Percentiles rank a stretch among this genome's conserved stretches.
Conservation (phyloP, 2,113 vertebrate genomes). For the Halichoerus grypus region DNA sequence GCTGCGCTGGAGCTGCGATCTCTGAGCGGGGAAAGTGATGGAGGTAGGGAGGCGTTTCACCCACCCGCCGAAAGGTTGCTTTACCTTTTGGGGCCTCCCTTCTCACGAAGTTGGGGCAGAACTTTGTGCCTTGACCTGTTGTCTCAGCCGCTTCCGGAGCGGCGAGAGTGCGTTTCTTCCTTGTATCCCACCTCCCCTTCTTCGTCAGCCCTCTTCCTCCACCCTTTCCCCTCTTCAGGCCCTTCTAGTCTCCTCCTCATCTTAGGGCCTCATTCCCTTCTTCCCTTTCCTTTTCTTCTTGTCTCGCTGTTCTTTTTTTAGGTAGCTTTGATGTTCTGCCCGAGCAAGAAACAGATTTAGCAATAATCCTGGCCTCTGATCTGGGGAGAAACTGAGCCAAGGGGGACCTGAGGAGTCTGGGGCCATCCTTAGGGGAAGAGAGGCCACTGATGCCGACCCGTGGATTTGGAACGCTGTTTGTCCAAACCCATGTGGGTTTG, state of each 20-base stretch:
- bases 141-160: not conserved
- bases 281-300: not conserved
- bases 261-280: not conserved
- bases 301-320: not conserved
- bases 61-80: not conserved
- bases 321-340: not conserved
- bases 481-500: not conserved
- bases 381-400: not conserved
- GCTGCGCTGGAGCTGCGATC: not conserved
- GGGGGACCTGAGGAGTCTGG: not conserved
- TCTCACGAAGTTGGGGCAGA: not conserved
- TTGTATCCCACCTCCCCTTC: too few relatives aligned
- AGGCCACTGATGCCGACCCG: not conserved
- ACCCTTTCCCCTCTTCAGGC: not conserved
- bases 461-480: not conserved
- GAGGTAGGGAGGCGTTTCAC: rapidly evolving
- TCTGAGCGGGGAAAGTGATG: not conserved
- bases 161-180: not conserved
- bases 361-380: not conserved
- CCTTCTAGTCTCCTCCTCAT: not conserved
- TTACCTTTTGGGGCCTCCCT: not conserved
- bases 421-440: not conserved
- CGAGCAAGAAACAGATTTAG: not conserved
- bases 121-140: not conserved
- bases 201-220: not conserved